Conservation (phyloP, 2,113 vertebrate genomes). For the Ellobius talpinus region DNA sequence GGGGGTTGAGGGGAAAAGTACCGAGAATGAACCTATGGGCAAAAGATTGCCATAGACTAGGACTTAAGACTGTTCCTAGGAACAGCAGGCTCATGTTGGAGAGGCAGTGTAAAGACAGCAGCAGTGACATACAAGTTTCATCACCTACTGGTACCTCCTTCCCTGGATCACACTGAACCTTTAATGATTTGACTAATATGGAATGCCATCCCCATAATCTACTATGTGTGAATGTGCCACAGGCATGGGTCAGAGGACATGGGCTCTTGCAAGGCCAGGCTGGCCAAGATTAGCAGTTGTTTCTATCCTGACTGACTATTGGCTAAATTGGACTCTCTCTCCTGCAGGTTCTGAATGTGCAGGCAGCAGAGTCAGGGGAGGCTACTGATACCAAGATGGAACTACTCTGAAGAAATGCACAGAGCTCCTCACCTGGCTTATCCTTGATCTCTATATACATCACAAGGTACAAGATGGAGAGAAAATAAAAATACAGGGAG, state of each 20-base stretch:
- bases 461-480: neutral
- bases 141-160: neutral
- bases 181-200: neutral
- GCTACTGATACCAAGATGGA: neutral
- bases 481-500: neutral
- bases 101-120: neutral
- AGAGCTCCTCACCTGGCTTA: neutral
- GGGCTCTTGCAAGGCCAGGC: neutral
- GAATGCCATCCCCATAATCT: conserved; percentile 23
- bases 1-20: neutral
- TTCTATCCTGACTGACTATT: neutral
- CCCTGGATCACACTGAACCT: neutral
- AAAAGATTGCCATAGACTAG: neutral
- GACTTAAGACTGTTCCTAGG: neutral
- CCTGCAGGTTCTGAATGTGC: neutral
- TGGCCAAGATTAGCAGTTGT: neutral
- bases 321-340: neutral
- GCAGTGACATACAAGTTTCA: neutral
- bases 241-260: neutral
- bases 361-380: neutral
- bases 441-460: neutral
- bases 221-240: neutral
- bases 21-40: neutral
- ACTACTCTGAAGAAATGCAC: neutral
- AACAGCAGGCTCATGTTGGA: neutral